Base-by-base conservation (phyloP, 2,888 invertebrate species). In the Drosophila pullipes region DNA sequence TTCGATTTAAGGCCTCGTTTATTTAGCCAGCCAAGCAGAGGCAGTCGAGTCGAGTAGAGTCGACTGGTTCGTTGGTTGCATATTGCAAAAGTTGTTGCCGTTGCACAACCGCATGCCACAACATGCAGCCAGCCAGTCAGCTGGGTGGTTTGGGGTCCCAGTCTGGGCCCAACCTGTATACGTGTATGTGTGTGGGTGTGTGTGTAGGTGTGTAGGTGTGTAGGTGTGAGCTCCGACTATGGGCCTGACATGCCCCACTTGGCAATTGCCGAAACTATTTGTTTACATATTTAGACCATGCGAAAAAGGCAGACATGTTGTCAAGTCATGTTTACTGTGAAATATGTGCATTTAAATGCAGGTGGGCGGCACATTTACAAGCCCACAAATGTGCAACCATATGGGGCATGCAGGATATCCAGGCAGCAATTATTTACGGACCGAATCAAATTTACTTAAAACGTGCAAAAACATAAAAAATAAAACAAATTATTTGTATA, bases 311-410 rank as follows among this genome's bases (percentile, higher is more conserved):
- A 82, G 88, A 82, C 82, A 89, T 85, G 90, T 85, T 90, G 90
- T 91, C 91, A 91, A 91, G 91, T 88, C 91, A 91, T 91, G 90
- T 91, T 91, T 83, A 75, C 91, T 88, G 85, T 91, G 90, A 91
- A 87, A 91, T 90, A 90, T 85, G 84, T 76, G 83, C 85, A 86
- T 86, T 90, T 90, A 90, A 86, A 85, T 90, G 81, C 79, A 65
- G 78, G 72, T 66, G 72, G 72, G 54, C 37, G 41, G 63, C 39
- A 61, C 60, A 63, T 33, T 59, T 63, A 52, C 52, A 68, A 60
- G 59, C 78, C 58, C 67, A 47, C 61, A 52, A 22, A 41, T 58
- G 53, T 30, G 35, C 28, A 30, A 13, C 28, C 33, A 44, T 49
- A 37, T 53, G 49, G 16, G 44, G 47, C 18, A 10, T 31, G 28